Base-by-base conservation (phyloP, 2,888 invertebrate genomes). In the Hyposoter didymator region DNA sequence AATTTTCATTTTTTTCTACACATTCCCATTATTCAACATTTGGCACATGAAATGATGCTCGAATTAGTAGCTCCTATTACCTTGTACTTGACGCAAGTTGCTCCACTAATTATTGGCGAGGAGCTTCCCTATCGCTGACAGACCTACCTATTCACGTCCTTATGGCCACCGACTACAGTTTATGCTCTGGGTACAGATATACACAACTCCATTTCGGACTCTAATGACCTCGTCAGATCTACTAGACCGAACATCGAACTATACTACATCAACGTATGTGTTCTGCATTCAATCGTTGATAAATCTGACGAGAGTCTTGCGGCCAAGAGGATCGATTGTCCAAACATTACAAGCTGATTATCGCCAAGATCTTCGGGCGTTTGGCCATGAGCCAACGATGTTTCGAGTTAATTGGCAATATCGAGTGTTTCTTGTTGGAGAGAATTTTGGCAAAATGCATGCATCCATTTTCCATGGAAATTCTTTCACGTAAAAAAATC, bases 31-130 rank as follows among this genome's bases (percentile, higher is more conserved):
- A 28, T 28, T 28, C 28, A 12, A 6, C 0, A 1, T 59, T 59
- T 59, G 14, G 59, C 12, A 59, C 22, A 28, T 28, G 1, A 1
- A 59, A 28, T 4, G 14, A 66, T 66, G 35, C 35, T 39, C n/a
- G 2, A 62, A 88, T 89, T 88, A 89, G 88, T 89, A 87, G 90
- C 88, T 91, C 92, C 91, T 91, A n/a, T n/a, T n/a, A 92, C 91
- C 90, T 91, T 90, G 92, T 90, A 90, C 91, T 91, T 90, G 90
- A 92, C 88, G 89, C 90, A 90, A 90, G 28, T 91, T 91, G 89
- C 39, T 39, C 8, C 89, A 90, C 91, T 92, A 92, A 92, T 92
- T 92, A 92, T 91, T 90, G 90, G 91, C 90, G 90, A 89, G 91
- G 90, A 81, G 76, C 70, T 72, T 52, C 62, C 70, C 73, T 72